Evolutionary conservation across 2,797 vertebrate species (phyloP).

Genomic region (Falco cherrug): DNA sequence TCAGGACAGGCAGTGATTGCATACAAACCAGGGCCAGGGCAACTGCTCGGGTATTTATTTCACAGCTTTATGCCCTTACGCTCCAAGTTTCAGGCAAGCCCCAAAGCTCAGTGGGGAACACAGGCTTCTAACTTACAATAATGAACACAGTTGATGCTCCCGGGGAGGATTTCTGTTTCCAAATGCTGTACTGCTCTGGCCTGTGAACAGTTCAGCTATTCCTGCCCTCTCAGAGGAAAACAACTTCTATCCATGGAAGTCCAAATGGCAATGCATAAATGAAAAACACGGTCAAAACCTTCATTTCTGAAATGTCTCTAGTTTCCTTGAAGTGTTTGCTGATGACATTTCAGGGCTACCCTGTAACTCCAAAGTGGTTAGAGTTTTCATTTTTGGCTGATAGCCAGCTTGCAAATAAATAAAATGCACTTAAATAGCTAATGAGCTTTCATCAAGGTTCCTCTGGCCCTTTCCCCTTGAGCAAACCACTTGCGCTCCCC

Average conservation of each 20-base stretch:
- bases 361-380: fast-evolving
- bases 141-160: not conserved
- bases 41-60: not conserved
- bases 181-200: fast-evolving
- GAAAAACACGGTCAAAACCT: not conserved
- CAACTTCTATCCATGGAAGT: not conserved
- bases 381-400: not conserved
- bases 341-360: not conserved
- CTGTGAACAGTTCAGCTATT: fast-evolving
- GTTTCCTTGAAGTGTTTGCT: not conserved
- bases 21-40: not conserved
- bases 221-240: not conserved
- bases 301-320: not conserved
- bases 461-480: not conserved
- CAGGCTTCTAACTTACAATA: not conserved
- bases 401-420: not conserved
- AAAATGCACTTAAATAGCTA: not conserved
- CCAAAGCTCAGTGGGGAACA: not conserved
- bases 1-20: not conserved
- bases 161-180: not conserved
- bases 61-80: not conserved
- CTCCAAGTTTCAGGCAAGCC: not conserved
- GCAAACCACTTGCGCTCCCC: not conserved
- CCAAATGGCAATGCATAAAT: not conserved
- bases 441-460: not conserved